These are phyloP conservation scores for Tinamus guttatus DNA, from an alignment of 2,113 vertebrate genomes.

Conservation along the genomic window DNA sequence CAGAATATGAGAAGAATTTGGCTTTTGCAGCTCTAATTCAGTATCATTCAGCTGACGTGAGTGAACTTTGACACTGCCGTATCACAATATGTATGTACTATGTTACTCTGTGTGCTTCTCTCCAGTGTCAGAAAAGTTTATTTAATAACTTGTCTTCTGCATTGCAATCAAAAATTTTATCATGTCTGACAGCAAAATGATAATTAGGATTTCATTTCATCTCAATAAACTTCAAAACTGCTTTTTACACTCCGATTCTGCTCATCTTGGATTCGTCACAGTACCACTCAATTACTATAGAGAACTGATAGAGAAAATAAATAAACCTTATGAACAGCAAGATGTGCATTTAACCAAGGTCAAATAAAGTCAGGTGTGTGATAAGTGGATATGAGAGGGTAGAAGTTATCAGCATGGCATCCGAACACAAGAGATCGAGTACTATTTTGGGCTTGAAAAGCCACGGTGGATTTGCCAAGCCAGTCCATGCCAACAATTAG, in stretches of 20 bases:
- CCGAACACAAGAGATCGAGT: not conserved
- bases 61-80: not conserved
- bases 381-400: not conserved
- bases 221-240: not conserved
- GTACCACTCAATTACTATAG: not conserved
- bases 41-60: not conserved
- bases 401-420: not conserved
- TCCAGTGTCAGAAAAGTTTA: not conserved
- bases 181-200: not conserved
- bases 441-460: not conserved
- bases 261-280: not conserved
- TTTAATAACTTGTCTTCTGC: not conserved
- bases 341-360: not conserved
- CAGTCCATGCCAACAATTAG: not conserved
- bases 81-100: not conserved
- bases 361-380: not conserved
- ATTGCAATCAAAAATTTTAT: not conserved
- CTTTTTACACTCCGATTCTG: not conserved
- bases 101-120: not conserved
- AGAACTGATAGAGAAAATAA: rapidly evolving
- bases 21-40: not conserved
- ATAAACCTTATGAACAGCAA: not conserved
- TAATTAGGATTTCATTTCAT: not conserved
- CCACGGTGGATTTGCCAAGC: not conserved
- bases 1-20: not conserved